A percentile compares a stretch with the other conserved stretches of the same genome.
phyloP scores from a whole-genome alignment of 1,140 invertebrate species.

The Gryllus bimaculatus region DNA sequence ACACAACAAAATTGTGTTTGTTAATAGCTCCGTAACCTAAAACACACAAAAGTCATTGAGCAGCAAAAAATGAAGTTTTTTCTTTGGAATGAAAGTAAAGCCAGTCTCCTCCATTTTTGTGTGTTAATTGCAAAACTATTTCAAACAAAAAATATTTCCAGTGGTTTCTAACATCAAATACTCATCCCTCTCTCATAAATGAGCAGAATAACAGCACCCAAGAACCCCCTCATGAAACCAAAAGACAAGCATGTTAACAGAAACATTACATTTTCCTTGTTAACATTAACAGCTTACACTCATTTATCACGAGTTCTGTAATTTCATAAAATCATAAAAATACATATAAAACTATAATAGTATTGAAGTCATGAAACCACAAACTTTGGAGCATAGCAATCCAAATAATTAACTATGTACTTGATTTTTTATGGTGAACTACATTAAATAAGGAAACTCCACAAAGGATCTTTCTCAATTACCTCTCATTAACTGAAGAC shows the following conservation, averaged over 20 bases:
- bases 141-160: neutral
- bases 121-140: neutral
- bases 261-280: neutral
- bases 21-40: conserved; percentile 20
- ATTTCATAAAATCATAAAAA: neutral
- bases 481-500: neutral
- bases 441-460: neutral
- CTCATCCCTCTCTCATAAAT: neutral
- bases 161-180: conserved; percentile 5
- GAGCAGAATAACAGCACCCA: neutral
- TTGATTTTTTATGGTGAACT: neutral
- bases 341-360: neutral
- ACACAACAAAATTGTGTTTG: conserved; percentile 11
- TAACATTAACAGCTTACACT: neutral
- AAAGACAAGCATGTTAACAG: neutral
- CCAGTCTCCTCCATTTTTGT: conserved; percentile 16
- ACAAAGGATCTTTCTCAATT: neutral
- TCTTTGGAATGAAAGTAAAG: conserved; percentile 15
- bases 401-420: neutral
- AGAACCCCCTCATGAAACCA: neutral
- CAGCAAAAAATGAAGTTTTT: conserved; percentile 12
- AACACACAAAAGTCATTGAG: conserved; percentile 17
- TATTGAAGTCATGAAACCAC: neutral
- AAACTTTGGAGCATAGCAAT: no score
- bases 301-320: neutral